Base-by-base conservation (phyloP, 2,113 vertebrate genomes). In the Polypterus bichir region DNA sequence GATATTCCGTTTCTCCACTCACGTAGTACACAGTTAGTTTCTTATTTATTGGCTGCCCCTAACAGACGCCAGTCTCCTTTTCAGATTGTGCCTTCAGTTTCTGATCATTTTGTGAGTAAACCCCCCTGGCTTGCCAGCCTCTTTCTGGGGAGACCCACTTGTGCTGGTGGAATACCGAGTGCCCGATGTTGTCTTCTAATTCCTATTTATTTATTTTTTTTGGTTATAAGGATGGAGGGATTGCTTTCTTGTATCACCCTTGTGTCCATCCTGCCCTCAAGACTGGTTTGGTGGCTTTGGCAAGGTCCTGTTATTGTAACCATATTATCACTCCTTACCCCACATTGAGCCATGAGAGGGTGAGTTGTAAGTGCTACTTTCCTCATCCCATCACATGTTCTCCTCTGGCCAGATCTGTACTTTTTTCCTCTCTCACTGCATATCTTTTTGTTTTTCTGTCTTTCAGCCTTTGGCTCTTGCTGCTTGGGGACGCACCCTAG, bases 191-290 rank as follows among this genome's bases (percentile, higher is more conserved):
- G 27, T 56, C 5, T n/a, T 45, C 8, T 9, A 4, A 10, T 47
- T 47, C 60, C 27, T 47, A 3, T 27, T 10, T 9, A 53, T 7
- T 53, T 44, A 57, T 44, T n/a, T 44, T 71, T 1, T 68, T 58
- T 71, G 45, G 52, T 46, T 62, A 66, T 66, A 45, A 92, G 91
- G 69, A 68, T 4, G 83, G 82, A 9, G 82, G 73, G 0, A 48
- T 79, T 1, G 75, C 79, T 63, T 69, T 91, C 62, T 75, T 91
- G 55, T 83, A 84, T 70, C 88, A 90, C 59, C 90, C 90, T 1
- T 90, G 88, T 65, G 70, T 68, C 11, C 78, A 81, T 3, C 72
- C 73, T 46, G 71, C 57, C 4, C 76, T 87, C 69, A 87, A 74
- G 27, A 62, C 56, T 49, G 77, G 75, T 48, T 74, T 91, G 62